Evolutionary conservation across 2,888 invertebrate genomes (phyloP).

Genomic region (Elegia similella): DNA sequence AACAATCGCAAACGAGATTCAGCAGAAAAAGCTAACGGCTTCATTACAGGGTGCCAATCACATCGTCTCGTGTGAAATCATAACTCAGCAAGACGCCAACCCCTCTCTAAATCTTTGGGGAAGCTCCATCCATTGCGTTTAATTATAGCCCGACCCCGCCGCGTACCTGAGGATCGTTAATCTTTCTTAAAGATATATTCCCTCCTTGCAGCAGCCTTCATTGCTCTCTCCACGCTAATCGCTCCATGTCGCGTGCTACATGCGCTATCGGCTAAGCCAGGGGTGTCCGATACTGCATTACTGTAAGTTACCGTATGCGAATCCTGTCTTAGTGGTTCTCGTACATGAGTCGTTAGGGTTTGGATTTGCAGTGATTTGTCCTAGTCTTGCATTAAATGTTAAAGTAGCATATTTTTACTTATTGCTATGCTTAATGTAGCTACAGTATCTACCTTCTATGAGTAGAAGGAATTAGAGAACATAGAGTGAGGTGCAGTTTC

Average conservation of each 20-base stretch:
- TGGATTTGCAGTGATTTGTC: too few species aligned
- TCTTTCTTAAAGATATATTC: slow-evolving; percentile 81
- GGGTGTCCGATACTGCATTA: slow-evolving; percentile 3
- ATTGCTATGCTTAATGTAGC: too few species aligned
- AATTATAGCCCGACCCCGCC: slow-evolving; percentile 74
- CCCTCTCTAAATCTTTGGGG: slow-evolving; percentile 75
- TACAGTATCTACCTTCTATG: too few species aligned
- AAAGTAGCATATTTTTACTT: too few species aligned
- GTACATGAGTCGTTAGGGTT: neutral
- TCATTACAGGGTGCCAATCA: slow-evolving; percentile 76
- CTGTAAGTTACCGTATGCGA: slow-evolving; percentile 4
- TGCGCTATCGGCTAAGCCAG: slow-evolving; percentile 24
- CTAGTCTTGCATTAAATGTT: too few species aligned
- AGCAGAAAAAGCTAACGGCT: slow-evolving; percentile 50
- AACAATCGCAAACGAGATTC: slow-evolving; percentile 1
- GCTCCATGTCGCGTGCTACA: slow-evolving; percentile 58
- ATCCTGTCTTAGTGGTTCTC: slow-evolving; percentile 27
- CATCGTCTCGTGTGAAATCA: slow-evolving; percentile 72
- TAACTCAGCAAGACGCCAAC: slow-evolving; percentile 77
- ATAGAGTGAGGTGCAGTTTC: too few species aligned
- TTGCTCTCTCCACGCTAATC: slow-evolving; percentile 62
- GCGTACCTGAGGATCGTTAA: slow-evolving; percentile 76
- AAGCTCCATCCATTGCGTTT: slow-evolving; percentile 78
- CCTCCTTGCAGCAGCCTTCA: slow-evolving; percentile 55
- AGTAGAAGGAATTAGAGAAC: too few species aligned